Evolutionary conservation across 2,113 vertebrate genomes (phyloP).

Genomic region (Malurus cyaneus): DNA sequence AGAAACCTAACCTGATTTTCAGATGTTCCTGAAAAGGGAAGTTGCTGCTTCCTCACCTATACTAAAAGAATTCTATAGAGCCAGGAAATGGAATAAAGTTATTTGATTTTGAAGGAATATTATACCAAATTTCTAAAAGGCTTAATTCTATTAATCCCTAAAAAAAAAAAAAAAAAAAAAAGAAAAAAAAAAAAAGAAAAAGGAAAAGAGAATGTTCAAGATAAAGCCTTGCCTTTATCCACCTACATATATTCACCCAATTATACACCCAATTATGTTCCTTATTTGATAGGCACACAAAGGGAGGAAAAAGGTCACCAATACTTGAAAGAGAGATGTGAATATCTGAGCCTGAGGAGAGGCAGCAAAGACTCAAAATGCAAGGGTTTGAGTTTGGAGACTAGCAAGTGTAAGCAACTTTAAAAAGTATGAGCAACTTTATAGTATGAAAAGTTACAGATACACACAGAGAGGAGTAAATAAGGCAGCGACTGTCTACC

Average conservation of each 20-base stretch:
- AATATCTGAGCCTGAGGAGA: neutral
- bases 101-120: neutral
- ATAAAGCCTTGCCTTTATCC: neutral
- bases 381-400: neutral
- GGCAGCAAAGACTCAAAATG: neutral
- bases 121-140: neutral
- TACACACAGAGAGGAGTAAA: neutral
- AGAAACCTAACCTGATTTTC: neutral
- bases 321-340: neutral
- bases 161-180: neutral
- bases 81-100: neutral
- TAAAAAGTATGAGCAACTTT: neutral
- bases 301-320: neutral
- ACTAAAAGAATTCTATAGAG: neutral
- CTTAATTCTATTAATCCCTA: neutral
- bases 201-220: neutral
- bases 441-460: neutral
- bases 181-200: neutral
- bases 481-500: neutral
- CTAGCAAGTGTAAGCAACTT: neutral
- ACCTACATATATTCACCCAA: neutral
- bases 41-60: neutral
- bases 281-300: neutral
- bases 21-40: neutral
- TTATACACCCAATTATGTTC: neutral